Evolutionary conservation across 2,113 vertebrate genomes (phyloP).

Genomic region (Pan troglodytes): NHGRI_mPanTro3-v2.1_pri NC_072411.2:79114501-79115000

Average conservation of each 20-base stretch:
- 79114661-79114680: background rate
- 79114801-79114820: background rate
- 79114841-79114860: background rate
- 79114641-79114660: background rate
- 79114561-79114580: background rate
- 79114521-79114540: background rate
- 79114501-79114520: background rate
- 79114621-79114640: background rate
- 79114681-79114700: background rate
- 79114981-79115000: background rate
- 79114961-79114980: background rate
- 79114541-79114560: background rate
- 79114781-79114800: background rate
- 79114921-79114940: constrained; percentile 32
- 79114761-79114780: background rate
- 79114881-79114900: background rate
- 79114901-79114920: background rate
- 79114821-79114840: background rate
- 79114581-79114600: background rate
- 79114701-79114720: background rate
- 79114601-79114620: background rate
- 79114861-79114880: background rate
- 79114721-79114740: background rate
- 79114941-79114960: background rate
- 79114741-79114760: background rate